Evolutionary conservation across 2,888 invertebrate genomes (phyloP), one percentile per base, ranked within the genome.

Genomic region (Dendrolimus houi): DNA sequence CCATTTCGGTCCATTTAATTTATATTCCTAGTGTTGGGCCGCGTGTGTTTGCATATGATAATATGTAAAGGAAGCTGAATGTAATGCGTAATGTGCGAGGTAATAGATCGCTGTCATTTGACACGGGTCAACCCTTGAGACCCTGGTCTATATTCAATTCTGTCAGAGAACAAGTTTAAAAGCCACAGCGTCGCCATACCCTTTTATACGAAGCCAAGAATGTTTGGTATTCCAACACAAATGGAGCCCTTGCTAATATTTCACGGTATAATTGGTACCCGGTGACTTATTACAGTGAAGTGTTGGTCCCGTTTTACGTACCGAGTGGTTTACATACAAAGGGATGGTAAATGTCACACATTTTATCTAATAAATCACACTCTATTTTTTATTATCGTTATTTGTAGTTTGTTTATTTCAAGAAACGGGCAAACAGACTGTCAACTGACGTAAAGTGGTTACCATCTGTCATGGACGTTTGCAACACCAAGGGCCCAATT

Each of bases 41-140:
- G 12, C 12, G 47, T 47, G 9, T 10, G 47, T 47, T 47, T 47
- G 12, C 47, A 10, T 47, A 47, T 47, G 47, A 47, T 47, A 47
- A 47, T 47, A 12, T 47, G 7, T 47, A 47, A 12, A 47, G 47
- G 12, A 12, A 9, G 12, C 47, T 12, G 9, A 9, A 47, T 47
- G 8, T 9, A 47, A 47, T 29, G 29, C 29, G 47, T 12, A 47
- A 47, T 47, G 58, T 62, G 54, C 63, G 60, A 58, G 63, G 71
- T 68, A 70, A 74, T 71, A 70, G 69, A 72, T 70, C 62, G 69
- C 62, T 64, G 62, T 63, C 66, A 66, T 69, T 71, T 79, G 79
- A 79, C 66, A 72, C 71, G 77, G 79, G 79, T 79, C 66, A 59
- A 60, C 59, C 59, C 64, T 57, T 64, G 61, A 62, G 60, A 59